Percentiles rank a stretch among this genome's conserved stretches.
These are phyloP conservation scores for Leuciscus waleckii DNA, from an alignment of 2,797 vertebrate species.

Conservation along the genomic window DNA sequence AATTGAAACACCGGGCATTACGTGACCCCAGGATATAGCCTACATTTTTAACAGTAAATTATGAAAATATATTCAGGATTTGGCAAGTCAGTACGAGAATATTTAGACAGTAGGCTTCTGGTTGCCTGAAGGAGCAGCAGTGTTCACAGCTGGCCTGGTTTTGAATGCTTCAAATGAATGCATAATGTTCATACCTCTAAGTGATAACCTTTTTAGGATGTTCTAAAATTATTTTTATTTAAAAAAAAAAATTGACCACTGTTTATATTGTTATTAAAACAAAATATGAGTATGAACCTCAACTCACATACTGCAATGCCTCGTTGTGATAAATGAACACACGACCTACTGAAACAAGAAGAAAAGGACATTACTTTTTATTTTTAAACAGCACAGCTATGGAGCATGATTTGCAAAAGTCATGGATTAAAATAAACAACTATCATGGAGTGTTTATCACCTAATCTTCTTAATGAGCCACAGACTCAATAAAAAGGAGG, in stretches of 20 bases:
- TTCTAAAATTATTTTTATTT: neutral
- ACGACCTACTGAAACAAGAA: neutral
- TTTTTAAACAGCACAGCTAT: neutral
- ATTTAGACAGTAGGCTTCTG: slow-evolving; percentile 24
- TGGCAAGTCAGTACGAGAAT: slow-evolving; percentile 15
- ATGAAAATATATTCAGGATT: slow-evolving; percentile 41
- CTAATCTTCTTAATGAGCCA: slow-evolving; percentile 5
- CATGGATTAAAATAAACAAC: neutral
- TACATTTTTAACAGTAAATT: slow-evolving; percentile 23
- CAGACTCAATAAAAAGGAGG: slow-evolving; percentile 1
- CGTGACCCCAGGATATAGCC: slow-evolving; percentile 8
- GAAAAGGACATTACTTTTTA: neutral
- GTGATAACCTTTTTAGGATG: slow-evolving; percentile 16
- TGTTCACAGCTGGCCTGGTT: slow-evolving; percentile 41
- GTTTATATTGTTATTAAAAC: neutral
- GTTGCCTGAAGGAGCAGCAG: slow-evolving; percentile 30
- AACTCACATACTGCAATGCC: neutral
- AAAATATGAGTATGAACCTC: neutral
- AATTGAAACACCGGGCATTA: neutral
- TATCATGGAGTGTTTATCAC: neutral
- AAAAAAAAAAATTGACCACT: neutral
- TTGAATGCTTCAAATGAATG: slow-evolving; percentile 40
- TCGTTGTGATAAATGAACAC: neutral
- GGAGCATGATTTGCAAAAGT: neutral
- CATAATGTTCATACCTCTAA: slow-evolving; percentile 35